Base-by-base conservation (phyloP, 2,888 invertebrate genomes). In the Petrolisthes cinctipes region DNA sequence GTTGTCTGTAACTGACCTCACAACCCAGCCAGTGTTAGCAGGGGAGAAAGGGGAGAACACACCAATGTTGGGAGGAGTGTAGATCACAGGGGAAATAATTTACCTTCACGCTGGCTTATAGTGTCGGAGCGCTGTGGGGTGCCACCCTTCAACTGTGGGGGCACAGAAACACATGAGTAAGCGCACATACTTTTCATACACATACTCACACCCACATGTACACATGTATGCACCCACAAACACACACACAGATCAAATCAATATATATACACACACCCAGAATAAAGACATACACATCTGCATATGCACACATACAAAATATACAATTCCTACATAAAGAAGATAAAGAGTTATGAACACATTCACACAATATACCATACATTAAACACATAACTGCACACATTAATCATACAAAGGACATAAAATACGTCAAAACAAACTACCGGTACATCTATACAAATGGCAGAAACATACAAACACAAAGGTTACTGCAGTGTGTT, bases 101-200 rank as follows among this genome's bases (percentile, higher is more conserved):
- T 83, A 73, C 83, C 87, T 80, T 71, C 84, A 88, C 83, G 80
- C 53, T 80, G 83, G 83, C 87, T 81, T 71, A 61, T 61, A 61
- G 9, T 61, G 61, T 9, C 17, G 61, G 17, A 9, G 11, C 11
- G 61, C 61, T 61, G 61, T 11, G 61, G 9, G 61, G 61, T 57
- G 83, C 86, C 82, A 87, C 57, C 83, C 80, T 87, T 87, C 86
- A 87, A 87, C 86, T 87, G 86, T 87, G 75, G 84, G 79, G 83
- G 83, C 87, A 84, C 83, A 88, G 87, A 88, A 88, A 84, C 79
- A 54, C 54, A 79, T 5, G n/a, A 79, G n/a, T 53, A 54, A n/a
- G 6, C 54, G 7, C 79, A 54, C 79, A 75, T 17, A 79, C 20
- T 56, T 14, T 76, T 76, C 11, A 37, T 23, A 76, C 23, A 37